Evolutionary conservation across 2,113 vertebrate genomes (phyloP), one percentile per base, ranked within the genome.

Genomic region (Pipa parva): DNA sequence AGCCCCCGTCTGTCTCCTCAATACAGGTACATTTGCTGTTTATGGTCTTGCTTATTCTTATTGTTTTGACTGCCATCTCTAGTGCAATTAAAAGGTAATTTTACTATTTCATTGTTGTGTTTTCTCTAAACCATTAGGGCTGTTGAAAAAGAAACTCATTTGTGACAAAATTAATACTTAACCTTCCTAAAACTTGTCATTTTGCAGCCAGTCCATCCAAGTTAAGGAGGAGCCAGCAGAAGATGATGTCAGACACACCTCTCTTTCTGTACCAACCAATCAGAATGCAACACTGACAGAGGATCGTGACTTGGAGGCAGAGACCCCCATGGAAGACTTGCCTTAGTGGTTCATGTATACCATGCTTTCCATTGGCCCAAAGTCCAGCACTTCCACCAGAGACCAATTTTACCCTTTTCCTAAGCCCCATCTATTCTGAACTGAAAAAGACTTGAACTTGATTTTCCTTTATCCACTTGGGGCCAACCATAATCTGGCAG

Each of bases 161-260:
- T n/a, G n/a, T n/a, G n/a, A n/a, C n/a, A n/a, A n/a, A n/a, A n/a
- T n/a, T n/a, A n/a, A n/a, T n/a, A n/a, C n/a, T n/a, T n/a, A n/a
- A n/a, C n/a, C n/a, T n/a, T n/a, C n/a, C n/a, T n/a, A n/a, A n/a
- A n/a, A n/a, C n/a, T n/a, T n/a, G n/a, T n/a, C n/a, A n/a, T n/a
- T n/a, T n/a, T n/a, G n/a, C n/a, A 92, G 95, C 81, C 95, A 99
- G 79, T 91, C 88, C 72, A 87, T 97, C 61, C 95, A 99, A 71
- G 95, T 99, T 83, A 99, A 99, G 84, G 97, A 99, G 88, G 97
- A 99, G 69, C 97, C 97, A 0, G 85, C 95, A 0, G 95, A 98
- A 77, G 97, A 98, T 11, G 94, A 97, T 76, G 79, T 86, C 73
- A 84, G 93, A 62, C 91, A 93, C 0, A 76, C 95, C 20, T 94